These are phyloP conservation scores for Epinotia ramella DNA, from an alignment of 2,888 invertebrate species.

Conservation along the genomic window DNA sequence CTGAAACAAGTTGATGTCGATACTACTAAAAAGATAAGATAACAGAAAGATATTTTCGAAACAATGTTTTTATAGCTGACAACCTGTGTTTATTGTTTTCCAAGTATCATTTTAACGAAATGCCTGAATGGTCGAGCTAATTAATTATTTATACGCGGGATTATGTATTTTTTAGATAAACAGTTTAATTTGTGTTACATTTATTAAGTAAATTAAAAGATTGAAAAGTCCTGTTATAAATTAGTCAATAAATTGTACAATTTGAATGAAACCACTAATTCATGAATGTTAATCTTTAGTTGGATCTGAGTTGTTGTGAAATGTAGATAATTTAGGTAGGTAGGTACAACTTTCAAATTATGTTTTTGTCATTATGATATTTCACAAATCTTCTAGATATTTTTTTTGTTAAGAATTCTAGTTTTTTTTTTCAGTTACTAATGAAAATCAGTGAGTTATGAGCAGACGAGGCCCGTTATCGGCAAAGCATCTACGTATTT, in stretches of 20 bases:
- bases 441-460: neutral
- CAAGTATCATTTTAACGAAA: neutral
- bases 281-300: slow-evolving; percentile 2
- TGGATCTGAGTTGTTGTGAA: slow-evolving; percentile 38
- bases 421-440: neutral
- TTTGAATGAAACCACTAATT: neutral
- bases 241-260: slow-evolving; percentile 4
- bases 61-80: too few species aligned
- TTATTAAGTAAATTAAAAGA: too few species aligned
- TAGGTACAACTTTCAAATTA: slow-evolving; percentile 21
- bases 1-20: too few species aligned
- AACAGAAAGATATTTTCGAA: too few species aligned
- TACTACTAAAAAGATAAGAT: too few species aligned
- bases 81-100: neutral
- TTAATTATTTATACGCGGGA: too few species aligned
- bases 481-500: neutral
- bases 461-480: neutral
- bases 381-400: slow-evolving; percentile 23
- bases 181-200: neutral
- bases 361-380: slow-evolving; percentile 7
- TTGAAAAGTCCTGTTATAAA: neutral
- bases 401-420: slow-evolving; percentile 16
- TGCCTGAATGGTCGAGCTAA: neutral
- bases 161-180: neutral
- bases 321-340: slow-evolving; percentile 27